A percentile compares a stretch with the other conserved stretches of the same genome.
These are phyloP conservation scores for Tinamus guttatus DNA, from an alignment of 2,113 vertebrate genomes.

Conservation along the genomic window DNA sequence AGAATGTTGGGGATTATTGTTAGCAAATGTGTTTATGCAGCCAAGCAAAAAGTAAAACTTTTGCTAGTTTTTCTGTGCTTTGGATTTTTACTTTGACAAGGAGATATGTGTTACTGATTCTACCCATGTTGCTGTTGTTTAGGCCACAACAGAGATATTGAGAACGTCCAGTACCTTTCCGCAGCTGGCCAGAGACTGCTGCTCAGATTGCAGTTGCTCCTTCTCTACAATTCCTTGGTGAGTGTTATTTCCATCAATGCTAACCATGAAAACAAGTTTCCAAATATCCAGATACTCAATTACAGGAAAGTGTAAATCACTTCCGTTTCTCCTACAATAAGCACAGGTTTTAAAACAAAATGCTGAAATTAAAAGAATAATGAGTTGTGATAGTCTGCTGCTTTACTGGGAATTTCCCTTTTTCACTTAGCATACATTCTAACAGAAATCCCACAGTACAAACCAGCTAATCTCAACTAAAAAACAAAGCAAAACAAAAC, in stretches of 20 bases:
- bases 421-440: conserved; percentile 54
- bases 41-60: background rate
- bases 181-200: conserved; percentile 23
- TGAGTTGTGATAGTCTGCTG: conserved; percentile 27
- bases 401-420: conserved; percentile 50
- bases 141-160: background rate
- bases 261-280: conserved; percentile 24
- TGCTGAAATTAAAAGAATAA: conserved; percentile 36
- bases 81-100: background rate
- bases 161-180: conserved; percentile 9
- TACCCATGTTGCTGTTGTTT: background rate
- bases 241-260: background rate
- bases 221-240: conserved; percentile 28
- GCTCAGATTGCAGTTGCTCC: conserved; percentile 12
- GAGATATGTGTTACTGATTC: background rate
- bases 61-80: background rate
- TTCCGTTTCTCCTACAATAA: conserved; percentile 22
- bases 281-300: conserved; percentile 1
- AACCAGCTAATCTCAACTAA: conserved; percentile 26
- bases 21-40: background rate
- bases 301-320: conserved; percentile 51
- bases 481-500: background rate
- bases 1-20: background rate
- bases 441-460: conserved; percentile 50
- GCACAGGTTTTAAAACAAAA: conserved; percentile 42